phyloP scores from a whole-genome alignment of 2,888 invertebrate species.

The Patella depressa region DNA sequence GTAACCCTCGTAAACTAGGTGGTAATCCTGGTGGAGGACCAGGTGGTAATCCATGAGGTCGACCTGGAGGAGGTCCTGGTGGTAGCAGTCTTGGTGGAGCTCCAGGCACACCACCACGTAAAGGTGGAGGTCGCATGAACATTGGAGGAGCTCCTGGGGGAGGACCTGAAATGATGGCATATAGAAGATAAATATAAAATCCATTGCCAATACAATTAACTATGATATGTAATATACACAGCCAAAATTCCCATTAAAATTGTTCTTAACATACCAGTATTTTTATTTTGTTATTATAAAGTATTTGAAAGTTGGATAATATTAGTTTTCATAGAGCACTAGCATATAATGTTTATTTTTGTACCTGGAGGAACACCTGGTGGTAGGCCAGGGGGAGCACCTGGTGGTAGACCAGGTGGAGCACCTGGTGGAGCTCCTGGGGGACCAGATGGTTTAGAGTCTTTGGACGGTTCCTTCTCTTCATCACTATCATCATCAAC shows the following conservation, averaged over 20 bases:
- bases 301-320: background rate
- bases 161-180: slow-evolving; percentile 66
- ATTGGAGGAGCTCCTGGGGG: slow-evolving; percentile 75
- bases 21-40: slow-evolving; percentile 69
- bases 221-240: background rate
- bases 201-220: background rate
- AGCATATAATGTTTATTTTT: background rate
- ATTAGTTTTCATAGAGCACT: no score
- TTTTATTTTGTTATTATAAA: background rate
- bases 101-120: slow-evolving; percentile 58
- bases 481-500: slow-evolving; percentile 14
- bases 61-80: slow-evolving; percentile 69
- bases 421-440: slow-evolving; percentile 61
- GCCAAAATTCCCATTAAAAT: background rate
- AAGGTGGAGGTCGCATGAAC: slow-evolving; percentile 64
- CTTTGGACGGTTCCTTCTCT: slow-evolving; percentile 30
- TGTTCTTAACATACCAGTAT: background rate
- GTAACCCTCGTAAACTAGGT: slow-evolving; percentile 66
- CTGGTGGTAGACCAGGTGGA: slow-evolving; percentile 59
- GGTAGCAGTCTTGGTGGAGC: slow-evolving; percentile 67
- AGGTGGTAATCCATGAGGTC: slow-evolving; percentile 68
- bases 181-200: background rate
- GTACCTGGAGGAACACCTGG: slow-evolving; percentile 57
- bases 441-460: slow-evolving; percentile 48
- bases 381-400: slow-evolving; percentile 43